These are phyloP conservation scores for Girardinus metallicus DNA, from an alignment of 2,797 vertebrate species.

Conservation along the genomic window DNA sequence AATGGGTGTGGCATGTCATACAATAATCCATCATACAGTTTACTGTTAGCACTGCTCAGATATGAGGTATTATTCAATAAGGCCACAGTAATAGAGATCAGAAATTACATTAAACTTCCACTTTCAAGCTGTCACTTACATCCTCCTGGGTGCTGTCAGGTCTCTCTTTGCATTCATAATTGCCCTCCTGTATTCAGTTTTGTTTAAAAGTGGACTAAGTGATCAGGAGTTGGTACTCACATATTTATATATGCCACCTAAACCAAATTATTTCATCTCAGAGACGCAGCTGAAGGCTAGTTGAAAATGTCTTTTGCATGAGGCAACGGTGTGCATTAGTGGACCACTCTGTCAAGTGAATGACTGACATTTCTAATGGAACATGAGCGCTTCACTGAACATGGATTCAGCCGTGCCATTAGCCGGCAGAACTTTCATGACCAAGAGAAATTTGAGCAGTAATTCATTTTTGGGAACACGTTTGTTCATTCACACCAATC, in stretches of 20 bases:
- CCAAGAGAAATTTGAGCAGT: slow-evolving; percentile 75
- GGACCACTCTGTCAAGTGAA: slow-evolving; percentile 60
- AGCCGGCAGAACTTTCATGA: slow-evolving; percentile 65
- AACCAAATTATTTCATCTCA: slow-evolving; percentile 76
- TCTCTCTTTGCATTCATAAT: slow-evolving; percentile 78
- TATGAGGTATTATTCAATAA: slow-evolving; percentile 68
- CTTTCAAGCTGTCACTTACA: slow-evolving; percentile 75
- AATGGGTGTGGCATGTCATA: not conserved
- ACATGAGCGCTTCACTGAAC: slow-evolving; percentile 58
- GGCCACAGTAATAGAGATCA: slow-evolving; percentile 66
- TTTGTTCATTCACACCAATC: slow-evolving; percentile 76
- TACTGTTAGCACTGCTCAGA: slow-evolving; percentile 51
- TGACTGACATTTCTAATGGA: slow-evolving; percentile 76
- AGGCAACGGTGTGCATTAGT: slow-evolving; percentile 66
- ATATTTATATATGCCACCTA: slow-evolving; percentile 82
- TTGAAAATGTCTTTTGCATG: slow-evolving; percentile 82
- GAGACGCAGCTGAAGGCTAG: slow-evolving; percentile 79
- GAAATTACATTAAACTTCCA: slow-evolving; percentile 59
- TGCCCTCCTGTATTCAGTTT: slow-evolving; percentile 60
- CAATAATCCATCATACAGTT: slow-evolving; percentile 5
- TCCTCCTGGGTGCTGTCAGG: slow-evolving; percentile 69
- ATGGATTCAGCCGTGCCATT: slow-evolving; percentile 68
- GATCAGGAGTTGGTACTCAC: slow-evolving; percentile 62
- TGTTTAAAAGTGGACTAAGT: slow-evolving; percentile 62
- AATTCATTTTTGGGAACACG: slow-evolving; percentile 79